A percentile compares a stretch with the other conserved stretches of the same genome.
Conservation (phyloP, 2,113 vertebrate species). For the Ardeotis arabs region DNA sequence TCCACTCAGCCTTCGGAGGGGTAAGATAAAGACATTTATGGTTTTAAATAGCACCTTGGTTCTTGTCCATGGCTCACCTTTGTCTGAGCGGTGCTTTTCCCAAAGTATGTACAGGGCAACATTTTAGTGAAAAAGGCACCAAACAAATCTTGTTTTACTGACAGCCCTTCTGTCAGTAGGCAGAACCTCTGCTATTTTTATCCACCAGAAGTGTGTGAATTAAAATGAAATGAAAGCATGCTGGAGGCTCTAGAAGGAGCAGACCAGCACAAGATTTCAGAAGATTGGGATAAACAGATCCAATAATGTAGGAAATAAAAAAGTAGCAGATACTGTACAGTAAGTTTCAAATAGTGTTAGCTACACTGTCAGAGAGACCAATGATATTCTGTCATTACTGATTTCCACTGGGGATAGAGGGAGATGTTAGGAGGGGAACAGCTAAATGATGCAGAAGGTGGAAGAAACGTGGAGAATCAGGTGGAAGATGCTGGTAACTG, state of each 20-base stretch:
- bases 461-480: neutral
- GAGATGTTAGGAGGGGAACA: neutral
- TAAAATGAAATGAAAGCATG: neutral
- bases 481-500: neutral
- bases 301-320: neutral
- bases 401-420: neutral
- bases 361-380: neutral
- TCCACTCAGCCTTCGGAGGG: neutral
- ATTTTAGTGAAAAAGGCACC: neutral
- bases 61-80: neutral
- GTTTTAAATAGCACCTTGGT: neutral
- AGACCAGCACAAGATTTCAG: neutral
- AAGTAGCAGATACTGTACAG: neutral
- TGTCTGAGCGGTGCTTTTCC: neutral
- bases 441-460: neutral
- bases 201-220: neutral
- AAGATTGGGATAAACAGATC: neutral
- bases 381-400: neutral
- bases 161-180: neutral
- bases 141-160: neutral
- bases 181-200: neutral
- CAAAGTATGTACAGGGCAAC: neutral
- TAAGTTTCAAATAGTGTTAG: neutral
- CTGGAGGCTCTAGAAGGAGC: neutral
- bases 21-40: neutral